phyloP scores from a whole-genome alignment of 2,888 invertebrate genomes.

The Mythimna albipuncta region DNA sequence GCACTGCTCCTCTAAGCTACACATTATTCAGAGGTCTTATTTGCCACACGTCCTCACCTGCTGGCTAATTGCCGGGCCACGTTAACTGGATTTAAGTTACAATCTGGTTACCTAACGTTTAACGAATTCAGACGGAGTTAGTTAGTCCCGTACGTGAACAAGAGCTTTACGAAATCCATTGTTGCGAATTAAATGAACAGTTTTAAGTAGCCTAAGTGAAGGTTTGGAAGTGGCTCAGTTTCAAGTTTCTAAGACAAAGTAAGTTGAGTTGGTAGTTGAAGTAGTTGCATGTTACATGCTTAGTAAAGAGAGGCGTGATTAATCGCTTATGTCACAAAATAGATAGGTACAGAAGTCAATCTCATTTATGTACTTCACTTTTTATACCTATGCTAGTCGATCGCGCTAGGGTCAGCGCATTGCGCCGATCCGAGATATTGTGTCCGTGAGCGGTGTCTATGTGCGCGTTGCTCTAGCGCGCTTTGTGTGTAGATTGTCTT shows the following conservation, averaged over 20 bases:
- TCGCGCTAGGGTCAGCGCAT: too few species aligned
- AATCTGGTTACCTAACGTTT: slow-evolving; percentile 85
- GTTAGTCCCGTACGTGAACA: slow-evolving; percentile 77
- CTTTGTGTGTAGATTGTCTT: too few species aligned
- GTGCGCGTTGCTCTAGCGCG: too few species aligned
- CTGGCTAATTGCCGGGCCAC: slow-evolving; percentile 80
- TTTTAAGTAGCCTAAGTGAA: slow-evolving; percentile 54
- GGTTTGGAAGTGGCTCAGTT: slow-evolving; percentile 35
- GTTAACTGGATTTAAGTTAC: slow-evolving; percentile 86
- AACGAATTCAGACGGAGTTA: slow-evolving; percentile 84
- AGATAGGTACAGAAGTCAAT: too few species aligned
- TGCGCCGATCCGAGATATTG: too few species aligned
- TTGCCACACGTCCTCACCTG: slow-evolving; percentile 81
- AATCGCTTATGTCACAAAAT: background rate
- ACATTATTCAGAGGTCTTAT: slow-evolving; percentile 67
- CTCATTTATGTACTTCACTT: too few species aligned
- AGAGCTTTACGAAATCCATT: slow-evolving; percentile 66
- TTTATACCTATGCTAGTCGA: too few species aligned
- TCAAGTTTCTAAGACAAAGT: slow-evolving; percentile 12
- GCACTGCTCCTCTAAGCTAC: slow-evolving; percentile 45
- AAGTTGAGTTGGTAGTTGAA: slow-evolving; percentile 2
- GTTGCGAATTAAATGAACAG: slow-evolving; percentile 61
- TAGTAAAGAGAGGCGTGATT: slow-evolving; percentile 1
- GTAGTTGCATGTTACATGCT: background rate
- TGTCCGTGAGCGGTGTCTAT: too few species aligned